Conservation (phyloP, 2,888 invertebrate genomes). For the Phortica magna region DNA sequence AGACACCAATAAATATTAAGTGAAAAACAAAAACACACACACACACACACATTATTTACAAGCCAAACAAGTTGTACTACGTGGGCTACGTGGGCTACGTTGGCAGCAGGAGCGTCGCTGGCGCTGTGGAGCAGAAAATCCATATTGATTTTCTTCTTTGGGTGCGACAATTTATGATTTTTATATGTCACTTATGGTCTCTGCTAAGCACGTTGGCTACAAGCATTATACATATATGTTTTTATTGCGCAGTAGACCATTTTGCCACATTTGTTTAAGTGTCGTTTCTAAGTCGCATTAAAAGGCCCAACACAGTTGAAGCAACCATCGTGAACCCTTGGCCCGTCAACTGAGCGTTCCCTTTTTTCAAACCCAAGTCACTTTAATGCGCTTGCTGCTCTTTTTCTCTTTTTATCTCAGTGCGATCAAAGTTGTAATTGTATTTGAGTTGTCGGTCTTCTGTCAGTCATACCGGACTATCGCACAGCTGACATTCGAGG, state of each 20-base stretch:
- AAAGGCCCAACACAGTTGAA: background rate
- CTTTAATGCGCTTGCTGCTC: background rate
- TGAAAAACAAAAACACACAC: slow-evolving; percentile 6
- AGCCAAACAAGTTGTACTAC: background rate
- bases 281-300: background rate
- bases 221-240: background rate
- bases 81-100: background rate
- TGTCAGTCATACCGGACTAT: background rate
- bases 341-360: background rate
- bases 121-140: slow-evolving; percentile 40
- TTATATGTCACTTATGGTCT: slow-evolving; percentile 68
- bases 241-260: background rate
- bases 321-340: slow-evolving; percentile 18
- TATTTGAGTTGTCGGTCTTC: slow-evolving; percentile 48
- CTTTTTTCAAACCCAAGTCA: background rate
- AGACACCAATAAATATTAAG: slow-evolving; percentile 21
- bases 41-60: background rate
- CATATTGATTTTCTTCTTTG: slow-evolving; percentile 65
- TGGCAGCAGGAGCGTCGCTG: background rate
- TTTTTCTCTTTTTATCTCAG: slow-evolving; percentile 22
- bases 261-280: background rate
- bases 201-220: background rate
- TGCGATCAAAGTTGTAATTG: slow-evolving; percentile 66
- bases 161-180: slow-evolving; percentile 67
- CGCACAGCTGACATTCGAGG: background rate